Evolutionary conservation across 2,888 invertebrate genomes (phyloP).

Genomic region (Mycalesis mineus): DNA sequence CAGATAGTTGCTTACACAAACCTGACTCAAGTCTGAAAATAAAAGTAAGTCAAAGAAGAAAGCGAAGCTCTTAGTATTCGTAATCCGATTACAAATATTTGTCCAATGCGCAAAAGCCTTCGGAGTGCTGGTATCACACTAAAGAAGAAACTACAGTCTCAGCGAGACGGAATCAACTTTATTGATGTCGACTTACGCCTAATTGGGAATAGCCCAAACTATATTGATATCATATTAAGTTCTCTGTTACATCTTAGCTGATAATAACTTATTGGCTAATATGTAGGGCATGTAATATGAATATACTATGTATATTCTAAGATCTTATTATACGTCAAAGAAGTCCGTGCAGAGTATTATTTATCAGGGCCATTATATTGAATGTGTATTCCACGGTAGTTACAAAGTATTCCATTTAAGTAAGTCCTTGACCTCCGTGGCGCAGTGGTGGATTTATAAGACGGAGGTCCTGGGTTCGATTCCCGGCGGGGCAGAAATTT

Average conservation of each 20-base stretch:
- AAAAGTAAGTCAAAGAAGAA: background rate
- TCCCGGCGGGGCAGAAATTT: too few species aligned
- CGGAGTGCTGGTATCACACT: background rate
- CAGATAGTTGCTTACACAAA: background rate
- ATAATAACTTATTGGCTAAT: background rate
- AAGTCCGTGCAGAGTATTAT: too few species aligned
- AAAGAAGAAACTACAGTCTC: background rate
- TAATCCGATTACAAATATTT: slow-evolving; percentile 8
- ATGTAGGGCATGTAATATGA: too few species aligned
- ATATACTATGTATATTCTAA: too few species aligned
- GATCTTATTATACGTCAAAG: too few species aligned
- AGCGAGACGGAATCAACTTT: background rate
- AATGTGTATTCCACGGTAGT: too few species aligned
- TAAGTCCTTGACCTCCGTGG: too few species aligned
- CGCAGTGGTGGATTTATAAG: too few species aligned
- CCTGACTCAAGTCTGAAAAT: background rate
- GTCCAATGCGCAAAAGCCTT: background rate
- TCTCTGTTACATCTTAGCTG: background rate
- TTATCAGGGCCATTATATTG: too few species aligned
- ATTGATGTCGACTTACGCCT: background rate
- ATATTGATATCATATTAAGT: background rate
- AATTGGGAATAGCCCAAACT: background rate
- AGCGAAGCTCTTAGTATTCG: background rate
- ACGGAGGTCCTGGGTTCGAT: too few species aligned
- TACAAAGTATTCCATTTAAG: too few species aligned